These are phyloP conservation scores for Papilio elwesi DNA, from an alignment of 2,888 invertebrate species.

Conservation along the genomic window DNA sequence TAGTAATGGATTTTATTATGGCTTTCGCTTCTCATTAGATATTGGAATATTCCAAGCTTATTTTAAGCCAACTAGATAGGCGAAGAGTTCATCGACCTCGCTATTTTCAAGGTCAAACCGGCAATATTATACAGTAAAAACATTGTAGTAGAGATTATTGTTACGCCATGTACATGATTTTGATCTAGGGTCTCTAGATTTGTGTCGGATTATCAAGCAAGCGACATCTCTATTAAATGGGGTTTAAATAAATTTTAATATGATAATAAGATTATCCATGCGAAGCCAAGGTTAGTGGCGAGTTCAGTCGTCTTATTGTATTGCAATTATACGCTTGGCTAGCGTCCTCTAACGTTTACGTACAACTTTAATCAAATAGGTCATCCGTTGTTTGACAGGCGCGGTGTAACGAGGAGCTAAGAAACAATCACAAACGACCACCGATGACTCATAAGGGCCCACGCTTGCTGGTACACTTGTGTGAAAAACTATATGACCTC, in stretches of 20 bases:
- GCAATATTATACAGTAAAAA: neutral
- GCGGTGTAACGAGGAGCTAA: constrained; percentile 13
- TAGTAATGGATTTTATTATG: neutral
- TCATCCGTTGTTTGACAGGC: constrained; percentile 30
- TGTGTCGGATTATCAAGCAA: neutral
- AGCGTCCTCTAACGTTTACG: constrained; percentile 30
- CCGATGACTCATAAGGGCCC: constrained; percentile 31
- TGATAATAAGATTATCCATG: constrained; percentile 2
- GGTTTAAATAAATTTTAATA: neutral
- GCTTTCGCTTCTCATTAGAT: constrained; percentile 9
- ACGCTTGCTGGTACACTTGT: constrained; percentile 20
- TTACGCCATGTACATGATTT: neutral
- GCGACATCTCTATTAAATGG: too few relatives aligned
- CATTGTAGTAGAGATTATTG: neutral
- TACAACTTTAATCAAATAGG: constrained; percentile 38
- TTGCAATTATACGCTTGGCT: constrained; percentile 26
- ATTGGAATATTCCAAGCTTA: constrained; percentile 9
- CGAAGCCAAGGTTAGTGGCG: neutral
- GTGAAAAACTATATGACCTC: constrained; percentile 29
- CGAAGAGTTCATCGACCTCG: neutral
- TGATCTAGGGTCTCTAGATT: neutral
- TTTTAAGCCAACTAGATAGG: neutral
- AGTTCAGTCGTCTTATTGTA: constrained; percentile 17
- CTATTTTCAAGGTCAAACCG: neutral
- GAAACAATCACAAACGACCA: constrained; percentile 23